Base-by-base conservation (phyloP, 2,888 invertebrate genomes). In the Epinotia nisella region DNA sequence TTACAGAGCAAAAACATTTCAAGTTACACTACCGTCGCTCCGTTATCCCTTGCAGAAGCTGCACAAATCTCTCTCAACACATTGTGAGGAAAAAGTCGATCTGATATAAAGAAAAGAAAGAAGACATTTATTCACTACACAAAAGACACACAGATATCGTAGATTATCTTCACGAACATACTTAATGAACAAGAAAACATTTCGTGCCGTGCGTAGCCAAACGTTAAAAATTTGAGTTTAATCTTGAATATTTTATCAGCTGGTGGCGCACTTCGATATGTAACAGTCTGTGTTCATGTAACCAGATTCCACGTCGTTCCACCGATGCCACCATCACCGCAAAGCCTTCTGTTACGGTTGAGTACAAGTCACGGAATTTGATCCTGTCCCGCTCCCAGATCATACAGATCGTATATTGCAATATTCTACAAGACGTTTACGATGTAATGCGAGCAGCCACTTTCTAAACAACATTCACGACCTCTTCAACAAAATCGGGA, bases 221-320 rank as follows among this genome's bases (percentile, higher is more conserved):
- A 51, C 39, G 21, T 65, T 65, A n/a, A 49, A 59, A 65, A 66
- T 17, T 55, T 60, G 15, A 39, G 9, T 39, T 9, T 53, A 51
- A 66, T 66, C 71, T 71, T 60, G 49, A 66, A 60, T 60, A 65
- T 53, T 66, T 71, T 66, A 66, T 71, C 71, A 53, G 41, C 41
- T 21, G 9, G 41, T 55, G 53, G 60, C 55, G 39, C 60, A 61
- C n/a, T 11, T 29, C 53, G 49, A 41, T 62, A 73, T 58, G 39
- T 45, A 2, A 24, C 21, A 51, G 51, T 59, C 62, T 15, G 17
- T 13, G 61, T 64, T 58, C 62, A 39, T 64, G 73, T 69, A 73
- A 73, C 51, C 62, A 69, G 39, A 69, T 41, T 68, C 72, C 72
- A 49, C 65, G 49, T 59, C 45, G 21, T n/a, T n/a, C n/a, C n/a